phyloP scores from a whole-genome alignment of 2,888 invertebrate genomes.

The Biston betularia region DNA sequence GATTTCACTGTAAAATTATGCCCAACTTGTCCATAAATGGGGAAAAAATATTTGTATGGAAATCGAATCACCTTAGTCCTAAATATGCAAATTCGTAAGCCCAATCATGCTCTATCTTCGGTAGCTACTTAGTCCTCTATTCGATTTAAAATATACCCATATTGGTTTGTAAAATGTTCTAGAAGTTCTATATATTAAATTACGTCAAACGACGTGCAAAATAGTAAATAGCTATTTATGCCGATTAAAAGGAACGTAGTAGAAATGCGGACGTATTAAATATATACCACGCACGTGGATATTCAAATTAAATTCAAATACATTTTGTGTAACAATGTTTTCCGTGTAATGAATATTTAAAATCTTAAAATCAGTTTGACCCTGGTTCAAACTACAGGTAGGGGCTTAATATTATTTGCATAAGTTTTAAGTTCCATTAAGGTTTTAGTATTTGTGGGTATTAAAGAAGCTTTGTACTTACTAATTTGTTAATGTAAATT shows the following conservation, averaged over 20 bases:
- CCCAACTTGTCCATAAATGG: too few relatives aligned
- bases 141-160: too few relatives aligned
- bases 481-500: conserved; percentile 12
- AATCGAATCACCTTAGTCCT: too few relatives aligned
- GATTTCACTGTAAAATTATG: too few relatives aligned
- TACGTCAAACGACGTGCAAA: background rate
- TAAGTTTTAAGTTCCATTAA: conserved; percentile 35
- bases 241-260: background rate
- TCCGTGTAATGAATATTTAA: conserved; percentile 38
- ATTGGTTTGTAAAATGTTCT: too few relatives aligned
- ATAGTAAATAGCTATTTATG: background rate
- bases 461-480: conserved; percentile 15
- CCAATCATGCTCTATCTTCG: too few relatives aligned
- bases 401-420: conserved; percentile 34
- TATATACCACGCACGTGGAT: conserved; percentile 4
- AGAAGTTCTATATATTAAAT: too few relatives aligned
- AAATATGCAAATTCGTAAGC: too few relatives aligned
- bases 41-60: too few relatives aligned
- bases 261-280: background rate
- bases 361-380: conserved; percentile 33
- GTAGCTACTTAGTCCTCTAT: too few relatives aligned
- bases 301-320: conserved; percentile 37
- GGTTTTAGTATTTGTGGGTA: conserved; percentile 20
- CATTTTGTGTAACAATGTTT: conserved; percentile 31
- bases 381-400: conserved; percentile 30